Conservation (phyloP, 2,888 invertebrate species). For the Idaea aversata region DNA sequence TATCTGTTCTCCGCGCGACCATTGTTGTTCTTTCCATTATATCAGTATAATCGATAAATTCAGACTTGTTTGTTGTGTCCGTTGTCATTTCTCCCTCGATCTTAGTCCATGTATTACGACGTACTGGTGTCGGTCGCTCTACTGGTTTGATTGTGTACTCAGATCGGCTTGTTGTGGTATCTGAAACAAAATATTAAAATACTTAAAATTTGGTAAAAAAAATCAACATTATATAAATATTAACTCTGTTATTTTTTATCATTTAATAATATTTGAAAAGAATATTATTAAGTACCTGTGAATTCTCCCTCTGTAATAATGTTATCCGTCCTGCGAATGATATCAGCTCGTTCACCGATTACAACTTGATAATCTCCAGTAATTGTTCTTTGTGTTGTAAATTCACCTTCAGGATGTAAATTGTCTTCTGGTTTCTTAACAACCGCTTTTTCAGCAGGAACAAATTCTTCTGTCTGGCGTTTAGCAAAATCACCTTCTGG, state of each 20-base stretch:
- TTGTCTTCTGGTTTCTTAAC: conserved; percentile 76
- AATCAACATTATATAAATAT: background rate
- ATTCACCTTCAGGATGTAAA: conserved; percentile 78
- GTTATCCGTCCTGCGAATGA: conserved; percentile 83
- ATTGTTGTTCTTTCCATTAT: conserved; percentile 81
- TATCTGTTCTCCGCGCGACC: conserved; percentile 82
- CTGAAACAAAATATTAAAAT: conserved; percentile 61
- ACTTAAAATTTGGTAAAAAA: too few relatives aligned
- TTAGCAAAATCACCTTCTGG: conserved; percentile 59
- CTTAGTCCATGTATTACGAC: conserved; percentile 89
- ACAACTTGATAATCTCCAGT: conserved; percentile 80
- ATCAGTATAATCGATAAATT: conserved; percentile 83
- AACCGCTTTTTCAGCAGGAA: conserved; percentile 63
- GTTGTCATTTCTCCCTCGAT: conserved; percentile 86
- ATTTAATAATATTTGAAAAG: background rate
- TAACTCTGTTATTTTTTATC: background rate
- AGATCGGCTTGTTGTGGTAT: conserved; percentile 84
- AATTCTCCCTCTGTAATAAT: conserved; percentile 84
- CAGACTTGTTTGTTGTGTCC: conserved; percentile 84
- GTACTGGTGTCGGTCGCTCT: conserved; percentile 82
- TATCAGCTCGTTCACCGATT: conserved; percentile 83
- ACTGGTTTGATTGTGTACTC: conserved; percentile 85
- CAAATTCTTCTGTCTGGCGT: conserved; percentile 68
- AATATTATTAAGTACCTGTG: conserved; percentile 65
- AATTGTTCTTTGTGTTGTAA: conserved; percentile 71